Base-by-base conservation (phyloP, 2,797 vertebrate genomes). In the Propithecus deckenii region DNA sequence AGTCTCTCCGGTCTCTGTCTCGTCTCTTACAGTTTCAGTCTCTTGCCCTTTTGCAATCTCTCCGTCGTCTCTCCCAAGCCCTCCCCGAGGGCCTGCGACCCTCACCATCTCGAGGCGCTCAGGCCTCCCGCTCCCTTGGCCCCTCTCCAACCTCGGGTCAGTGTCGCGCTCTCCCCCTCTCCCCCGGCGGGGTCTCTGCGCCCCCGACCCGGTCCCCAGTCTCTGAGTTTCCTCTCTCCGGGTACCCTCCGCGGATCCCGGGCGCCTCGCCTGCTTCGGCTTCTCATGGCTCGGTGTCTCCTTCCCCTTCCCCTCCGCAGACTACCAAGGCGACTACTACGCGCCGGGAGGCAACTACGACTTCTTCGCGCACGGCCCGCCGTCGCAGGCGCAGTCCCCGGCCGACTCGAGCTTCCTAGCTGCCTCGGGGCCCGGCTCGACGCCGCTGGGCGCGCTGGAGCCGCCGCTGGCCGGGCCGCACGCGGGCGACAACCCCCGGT, bases 241-340 rank as follows among this genome's bases (percentile, higher is more conserved):
- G 50, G 9, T 57, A 38, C 18, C 75, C 52, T 52, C 14, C 46
- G n/a, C n/a, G 43, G 86, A 12, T 35, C 15, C 41, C 22, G 15
- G 13, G 23, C 0, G 50, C 17, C n/a, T 2, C 3, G 1, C 0
- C 20, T 25, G 1, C 18, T 41, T 20, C 38, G 17, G 35, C 20
- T 5, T 0, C 72, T 97, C 89, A 96, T 23, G 14, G 65, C 69
- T 38, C n/a, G 89, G 91, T 7, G 0, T 10, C 2, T 14, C 65
- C 13, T 20, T 50, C 59, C 46, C 10, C 6, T 10, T 23, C 43
- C 75, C 18, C 35, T 38, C 84, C 20, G 0, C 98, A 99, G 99
- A 99, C 98, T 99, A 99, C 98, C 99, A 99, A 96, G 99, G 98
- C 57, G 99, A 99, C 98, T 99, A 99, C 98, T 99, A 99, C 3